Percentiles rank a stretch among this genome's conserved stretches.
phyloP scores from a whole-genome alignment of 2,113 vertebrate genomes.

The Trinectes maculatus region DNA sequence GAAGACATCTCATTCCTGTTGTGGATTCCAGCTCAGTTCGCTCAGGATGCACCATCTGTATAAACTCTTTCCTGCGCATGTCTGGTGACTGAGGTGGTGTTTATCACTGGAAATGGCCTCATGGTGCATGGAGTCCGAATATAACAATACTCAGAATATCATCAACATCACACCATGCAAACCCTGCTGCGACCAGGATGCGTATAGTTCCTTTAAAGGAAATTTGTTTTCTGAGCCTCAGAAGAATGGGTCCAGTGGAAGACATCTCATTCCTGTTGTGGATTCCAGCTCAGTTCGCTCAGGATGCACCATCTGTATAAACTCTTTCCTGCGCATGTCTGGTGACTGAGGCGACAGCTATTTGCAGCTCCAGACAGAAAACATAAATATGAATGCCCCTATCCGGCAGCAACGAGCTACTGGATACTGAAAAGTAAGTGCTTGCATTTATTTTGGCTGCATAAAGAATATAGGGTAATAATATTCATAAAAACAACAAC shows the following conservation, averaged over 20 bases:
- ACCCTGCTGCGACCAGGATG: conserved; percentile 61
- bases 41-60: conserved; percentile 84
- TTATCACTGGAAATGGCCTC: no score
- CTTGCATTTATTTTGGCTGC: background rate
- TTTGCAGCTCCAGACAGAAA: conserved; percentile 74
- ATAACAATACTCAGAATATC: no score
- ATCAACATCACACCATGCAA: conserved; percentile 27
- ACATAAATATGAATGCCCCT: conserved; percentile 72
- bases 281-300: conserved; percentile 66
- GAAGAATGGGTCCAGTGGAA: conserved; percentile 43
- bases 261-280: conserved; percentile 60
- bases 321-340: conserved; percentile 54
- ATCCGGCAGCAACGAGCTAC: conserved; percentile 55
- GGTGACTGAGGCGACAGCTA: conserved; percentile 62
- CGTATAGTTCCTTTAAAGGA: conserved; percentile 36
- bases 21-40: conserved; percentile 66
- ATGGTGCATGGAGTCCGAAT: no score
- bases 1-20: conserved; percentile 45
- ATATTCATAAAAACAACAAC: no score
- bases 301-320: conserved; percentile 82
- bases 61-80: conserved; percentile 52
- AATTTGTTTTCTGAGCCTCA: conserved; percentile 52
- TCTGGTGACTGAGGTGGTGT: conserved; percentile 46
- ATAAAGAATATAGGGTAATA: background rate
- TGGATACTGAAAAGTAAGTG: conserved; percentile 32